Evolutionary conservation across 2,888 invertebrate genomes (phyloP), one percentile per base, ranked within the genome.

Genomic region (Melanostoma scalare): DNA sequence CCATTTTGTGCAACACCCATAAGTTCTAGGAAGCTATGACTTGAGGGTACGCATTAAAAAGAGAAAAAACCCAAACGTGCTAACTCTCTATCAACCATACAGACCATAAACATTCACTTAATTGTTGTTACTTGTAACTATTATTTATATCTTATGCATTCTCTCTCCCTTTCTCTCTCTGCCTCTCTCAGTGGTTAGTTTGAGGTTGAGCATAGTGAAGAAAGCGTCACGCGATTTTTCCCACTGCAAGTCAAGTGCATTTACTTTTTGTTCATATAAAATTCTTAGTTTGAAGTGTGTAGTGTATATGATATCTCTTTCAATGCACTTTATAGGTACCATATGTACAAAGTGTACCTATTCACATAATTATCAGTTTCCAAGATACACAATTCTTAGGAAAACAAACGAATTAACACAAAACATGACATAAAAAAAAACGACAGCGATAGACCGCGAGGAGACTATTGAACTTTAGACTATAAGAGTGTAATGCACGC

Each of bases 31-130:
- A 44, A 60, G 10, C 42, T 60, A 4, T 58, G 9, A 9, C 42
- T 10, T 31, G 36, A 42, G 3, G 33, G 31, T 6, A 30, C 35
- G 36, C 4, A 33, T 8, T 30, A 38, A 8, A 10, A 40, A 40
- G 61, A 55, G 46, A 63, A 44, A 46, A 44, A 44, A 63, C 40
- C 1, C 8, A 35, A 68, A 56, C 73, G 68, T 69, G 73, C 58
- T 53, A 56, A 56, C 46, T 56, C 67, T 77, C 77, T 78, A 81
- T 73, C 78, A 82, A 55, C 68, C 72, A 56, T 69, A 63, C 78
- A 78, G 78, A 46, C 68, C 68, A 82, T 78, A 82, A 82, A 78
- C 56, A 82, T 82, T 78, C 68, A 78, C 63, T 82, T 82, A 73
- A 73, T 81, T 67, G 81, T 40, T 77, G 77, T 52, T 60, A 67